Base-by-base conservation (phyloP, 1,140 invertebrate species). In the Metopolophium dirhodum region DNA sequence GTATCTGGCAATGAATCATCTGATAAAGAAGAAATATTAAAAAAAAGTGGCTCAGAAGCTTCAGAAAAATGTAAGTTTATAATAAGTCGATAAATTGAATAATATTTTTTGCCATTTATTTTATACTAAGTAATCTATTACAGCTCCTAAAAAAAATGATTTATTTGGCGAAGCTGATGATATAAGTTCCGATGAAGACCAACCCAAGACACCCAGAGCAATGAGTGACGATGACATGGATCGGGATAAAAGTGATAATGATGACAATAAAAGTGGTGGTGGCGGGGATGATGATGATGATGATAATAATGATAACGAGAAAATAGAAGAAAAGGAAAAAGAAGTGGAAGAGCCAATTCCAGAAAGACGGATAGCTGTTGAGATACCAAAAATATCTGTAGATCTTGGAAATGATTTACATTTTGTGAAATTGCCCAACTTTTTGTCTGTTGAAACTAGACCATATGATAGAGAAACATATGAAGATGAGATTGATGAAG, bases 401-500 rank as follows among this genome's bases (percentile, higher is more conserved):
- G 98, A 99, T 95, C 96, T 99, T 4, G 99, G 98, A 61, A 97
- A 97, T 94, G 98, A 99, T 94, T 96, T 99, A 94, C 98, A 99
- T 95, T 99, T 99, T 95, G 98, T 99, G 1, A 99, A 99, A 95
- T 95, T 99, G 77, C 98, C 98, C 1, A 99, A 99, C 95, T 99
- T 99, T 95, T 96, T 99, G 94, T 98, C 98, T 0, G 98, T 98
- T 7, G 98, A 98, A 95, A 98, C 98, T 0, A 96, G 99, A 94
- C 99, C 99, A 1, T 99, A 99, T 95, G 99, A 99, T 95, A 96
- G 97, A 1, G 97, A 97, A 94, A 98, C 98, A 0, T 99, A 99
- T 95, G 99, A 99, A 96, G 99, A 99, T 96, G 99, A 99, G 96
- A 98, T 99, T 94, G 99, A 99, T 95, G 99, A 99, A 94, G 99